Evolutionary conservation across 2,113 vertebrate genomes (phyloP).

Genomic region (Myrmecobius fasciatus): DNA sequence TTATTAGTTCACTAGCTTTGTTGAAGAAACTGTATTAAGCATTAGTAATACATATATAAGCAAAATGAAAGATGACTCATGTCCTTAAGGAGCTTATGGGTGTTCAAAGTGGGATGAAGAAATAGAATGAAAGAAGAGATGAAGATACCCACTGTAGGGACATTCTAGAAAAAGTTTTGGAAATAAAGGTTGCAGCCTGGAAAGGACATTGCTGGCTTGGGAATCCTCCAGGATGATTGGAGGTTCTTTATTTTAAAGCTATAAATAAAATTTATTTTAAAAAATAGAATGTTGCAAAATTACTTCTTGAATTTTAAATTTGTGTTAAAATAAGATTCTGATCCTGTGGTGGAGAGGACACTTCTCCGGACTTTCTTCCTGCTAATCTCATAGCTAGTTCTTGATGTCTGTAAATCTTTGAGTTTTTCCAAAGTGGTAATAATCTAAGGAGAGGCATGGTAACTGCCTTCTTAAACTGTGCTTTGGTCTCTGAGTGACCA

Average conservation of each 20-base stretch:
- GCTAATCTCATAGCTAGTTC: neutral
- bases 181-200: neutral
- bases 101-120: neutral
- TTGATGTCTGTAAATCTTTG: neutral
- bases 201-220: neutral
- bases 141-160: neutral
- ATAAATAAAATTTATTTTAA: no score
- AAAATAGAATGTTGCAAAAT: no score
- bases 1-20: neutral
- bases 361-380: neutral
- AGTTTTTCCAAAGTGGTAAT: neutral
- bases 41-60: neutral
- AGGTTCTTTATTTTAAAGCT: neutral
- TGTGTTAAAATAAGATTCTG: neutral
- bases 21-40: neutral
- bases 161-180: neutral
- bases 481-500: no score
- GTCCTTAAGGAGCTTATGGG: neutral
- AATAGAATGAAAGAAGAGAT: neutral
- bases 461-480: no score
- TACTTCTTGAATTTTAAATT: no score
- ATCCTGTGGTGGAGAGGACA: no score
- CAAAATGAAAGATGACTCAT: neutral
- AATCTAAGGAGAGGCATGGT: no score
- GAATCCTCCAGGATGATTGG: neutral